These are phyloP conservation scores for Andrena chrysosceles DNA, from an alignment of 2,888 invertebrate genomes.

Conservation along the genomic window DNA sequence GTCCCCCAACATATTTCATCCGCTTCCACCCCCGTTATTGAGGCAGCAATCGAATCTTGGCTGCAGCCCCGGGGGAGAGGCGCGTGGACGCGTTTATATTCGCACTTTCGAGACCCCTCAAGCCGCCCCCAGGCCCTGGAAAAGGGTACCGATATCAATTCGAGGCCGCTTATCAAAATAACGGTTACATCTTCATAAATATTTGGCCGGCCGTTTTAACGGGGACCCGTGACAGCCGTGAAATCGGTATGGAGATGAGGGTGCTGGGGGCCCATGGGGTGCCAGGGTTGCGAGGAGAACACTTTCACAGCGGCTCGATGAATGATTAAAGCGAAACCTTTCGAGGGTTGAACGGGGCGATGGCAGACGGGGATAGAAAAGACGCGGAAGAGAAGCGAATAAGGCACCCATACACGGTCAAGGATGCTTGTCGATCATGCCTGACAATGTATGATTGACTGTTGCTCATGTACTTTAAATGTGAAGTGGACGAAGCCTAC, in stretches of 20 bases:
- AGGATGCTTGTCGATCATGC: too few species aligned
- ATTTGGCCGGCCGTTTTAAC: slow-evolving; percentile 79
- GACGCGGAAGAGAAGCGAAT: neutral
- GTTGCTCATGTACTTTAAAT: too few species aligned
- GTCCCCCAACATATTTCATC: slow-evolving; percentile 65
- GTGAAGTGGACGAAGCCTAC: too few species aligned
- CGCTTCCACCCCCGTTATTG: slow-evolving; percentile 76
- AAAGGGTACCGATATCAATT: slow-evolving; percentile 74
- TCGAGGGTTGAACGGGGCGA: slow-evolving; percentile 25
- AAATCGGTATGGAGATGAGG: slow-evolving; percentile 83
- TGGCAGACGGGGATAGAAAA: neutral
- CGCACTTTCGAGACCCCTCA: slow-evolving; percentile 77
- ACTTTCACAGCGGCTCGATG: slow-evolving; percentile 27
- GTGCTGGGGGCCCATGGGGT: slow-evolving; percentile 30
- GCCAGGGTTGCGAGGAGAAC: slow-evolving; percentile 41
- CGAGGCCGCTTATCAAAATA: slow-evolving; percentile 84
- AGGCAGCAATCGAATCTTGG: slow-evolving; percentile 80
- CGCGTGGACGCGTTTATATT: slow-evolving; percentile 83
- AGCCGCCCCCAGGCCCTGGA: slow-evolving; percentile 45
- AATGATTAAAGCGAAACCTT: slow-evolving; percentile 49
- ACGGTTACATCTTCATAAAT: slow-evolving; percentile 85
- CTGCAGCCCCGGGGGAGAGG: slow-evolving; percentile 71
- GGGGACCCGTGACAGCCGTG: slow-evolving; percentile 77
- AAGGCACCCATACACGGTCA: too few species aligned
- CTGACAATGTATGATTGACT: too few species aligned